A percentile compares a stretch with the other conserved stretches of the same genome.
Evolutionary conservation across 2,888 invertebrate genomes (phyloP).

Genomic region (Stenchaetothrips biformis): DNA sequence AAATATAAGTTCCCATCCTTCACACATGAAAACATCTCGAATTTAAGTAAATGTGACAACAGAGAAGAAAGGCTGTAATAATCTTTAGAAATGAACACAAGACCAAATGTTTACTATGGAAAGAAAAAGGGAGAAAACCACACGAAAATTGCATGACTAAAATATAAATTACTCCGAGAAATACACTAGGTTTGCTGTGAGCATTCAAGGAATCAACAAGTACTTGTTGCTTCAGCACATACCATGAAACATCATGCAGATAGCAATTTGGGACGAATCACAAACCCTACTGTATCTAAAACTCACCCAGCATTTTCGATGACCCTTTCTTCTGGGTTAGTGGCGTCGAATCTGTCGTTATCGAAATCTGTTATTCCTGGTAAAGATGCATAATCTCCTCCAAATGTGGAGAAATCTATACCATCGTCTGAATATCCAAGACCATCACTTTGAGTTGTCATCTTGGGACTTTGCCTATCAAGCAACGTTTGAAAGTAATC

Average conservation of each 20-base stretch:
- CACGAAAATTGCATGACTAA: too few species aligned
- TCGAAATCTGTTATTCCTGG: constrained; percentile 7
- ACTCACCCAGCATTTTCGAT: constrained; percentile 6
- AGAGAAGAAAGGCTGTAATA: too few species aligned
- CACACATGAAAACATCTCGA: too few species aligned
- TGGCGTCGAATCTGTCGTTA: constrained; percentile 7
- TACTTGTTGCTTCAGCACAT: neutral
- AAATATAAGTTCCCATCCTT: too few species aligned
- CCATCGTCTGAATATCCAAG: neutral
- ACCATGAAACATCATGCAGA: neutral
- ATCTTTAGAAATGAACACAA: too few species aligned
- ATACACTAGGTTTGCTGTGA: too few species aligned
- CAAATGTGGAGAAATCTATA: neutral
- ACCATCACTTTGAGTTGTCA: constrained; percentile 6
- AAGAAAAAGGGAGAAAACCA: too few species aligned
- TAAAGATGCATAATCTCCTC: neutral
- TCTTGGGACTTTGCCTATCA: neutral
- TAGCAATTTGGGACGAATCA: neutral
- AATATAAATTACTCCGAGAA: too few species aligned
- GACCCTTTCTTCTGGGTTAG: neutral
- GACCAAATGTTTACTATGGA: too few species aligned
- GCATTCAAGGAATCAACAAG: neutral
- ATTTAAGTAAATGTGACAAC: too few species aligned
- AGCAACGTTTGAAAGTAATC: constrained; percentile 21
- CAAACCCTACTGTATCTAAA: neutral